phyloP scores from a whole-genome alignment of 2,113 vertebrate species.

The Willisornis vidua region DNA sequence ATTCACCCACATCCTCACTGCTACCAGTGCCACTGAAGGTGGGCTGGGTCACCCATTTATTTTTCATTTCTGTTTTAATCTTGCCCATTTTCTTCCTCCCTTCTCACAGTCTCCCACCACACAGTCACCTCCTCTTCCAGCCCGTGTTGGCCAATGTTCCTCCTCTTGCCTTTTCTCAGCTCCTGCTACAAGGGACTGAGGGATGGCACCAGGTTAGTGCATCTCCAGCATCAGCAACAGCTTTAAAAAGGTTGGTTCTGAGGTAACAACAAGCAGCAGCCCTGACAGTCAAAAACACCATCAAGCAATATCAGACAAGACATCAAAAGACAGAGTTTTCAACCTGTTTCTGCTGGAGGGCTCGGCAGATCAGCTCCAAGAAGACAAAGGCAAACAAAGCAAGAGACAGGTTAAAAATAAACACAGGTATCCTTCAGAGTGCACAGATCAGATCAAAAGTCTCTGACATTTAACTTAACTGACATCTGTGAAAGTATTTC shows the following conservation, averaged over 20 bases:
- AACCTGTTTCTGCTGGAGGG: neutral
- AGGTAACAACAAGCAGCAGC: neutral
- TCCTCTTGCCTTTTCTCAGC: neutral
- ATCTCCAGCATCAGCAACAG: neutral
- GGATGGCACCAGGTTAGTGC: accelerated
- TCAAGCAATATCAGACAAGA: neutral
- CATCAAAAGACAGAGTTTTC: neutral
- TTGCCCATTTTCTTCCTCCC: neutral
- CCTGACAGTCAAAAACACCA: neutral
- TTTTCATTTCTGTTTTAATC: neutral
- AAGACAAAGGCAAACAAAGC: neutral
- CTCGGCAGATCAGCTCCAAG: neutral
- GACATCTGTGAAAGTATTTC: neutral
- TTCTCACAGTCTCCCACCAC: neutral
- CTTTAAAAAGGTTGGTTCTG: accelerated
- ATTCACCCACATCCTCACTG: neutral
- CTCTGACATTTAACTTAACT: neutral
- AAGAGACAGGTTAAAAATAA: slow-evolving; percentile 14
- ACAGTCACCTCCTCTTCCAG: neutral
- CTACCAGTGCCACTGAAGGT: neutral
- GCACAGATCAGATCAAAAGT: neutral
- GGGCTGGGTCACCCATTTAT: neutral
- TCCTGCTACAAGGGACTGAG: neutral
- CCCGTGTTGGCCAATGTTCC: accelerated
- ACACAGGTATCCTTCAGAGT: neutral